Percentiles rank a stretch among this genome's conserved stretches.
phyloP scores from a whole-genome alignment of 1,140 invertebrate species.

The Pseudomyrmex cubaensis region DNA sequence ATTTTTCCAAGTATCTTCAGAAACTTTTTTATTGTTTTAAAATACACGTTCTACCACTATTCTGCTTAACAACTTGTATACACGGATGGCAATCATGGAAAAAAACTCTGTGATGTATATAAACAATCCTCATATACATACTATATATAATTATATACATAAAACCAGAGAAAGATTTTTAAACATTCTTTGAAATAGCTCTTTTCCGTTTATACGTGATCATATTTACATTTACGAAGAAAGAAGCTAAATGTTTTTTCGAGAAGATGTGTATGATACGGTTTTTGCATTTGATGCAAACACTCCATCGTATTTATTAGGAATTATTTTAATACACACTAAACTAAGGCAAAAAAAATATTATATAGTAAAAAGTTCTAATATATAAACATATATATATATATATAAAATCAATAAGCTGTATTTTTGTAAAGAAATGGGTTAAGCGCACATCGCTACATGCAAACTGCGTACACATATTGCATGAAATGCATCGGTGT shows the following conservation, averaged over 20 bases:
- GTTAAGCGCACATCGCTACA: conserved; percentile 59
- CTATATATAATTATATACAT: too few relatives aligned
- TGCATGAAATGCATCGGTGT: conserved; percentile 72
- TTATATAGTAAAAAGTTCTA: background rate
- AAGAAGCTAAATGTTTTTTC: conserved; percentile 12
- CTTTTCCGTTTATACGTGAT: conserved; percentile 10
- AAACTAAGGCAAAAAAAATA: conserved; percentile 5
- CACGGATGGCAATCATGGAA: conserved; percentile 33
- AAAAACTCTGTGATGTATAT: conserved; percentile 37
- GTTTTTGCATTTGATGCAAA: conserved; percentile 8
- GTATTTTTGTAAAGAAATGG: conserved; percentile 65
- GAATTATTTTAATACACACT: conserved; percentile 29
- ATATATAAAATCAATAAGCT: conserved; percentile 32
- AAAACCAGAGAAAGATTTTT: background rate
- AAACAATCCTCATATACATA: conserved; percentile 6
- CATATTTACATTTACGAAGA: conserved; percentile 6
- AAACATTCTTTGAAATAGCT: conserved; percentile 30
- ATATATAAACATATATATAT: background rate
- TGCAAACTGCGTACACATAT: conserved; percentile 47
- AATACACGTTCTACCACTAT: background rate
- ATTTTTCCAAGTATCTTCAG: background rate
- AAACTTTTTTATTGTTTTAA: conserved; percentile 4
- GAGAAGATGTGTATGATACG: conserved; percentile 18
- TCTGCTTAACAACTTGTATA: background rate
- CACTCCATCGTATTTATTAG: background rate